These are phyloP conservation scores for Eclectus roratus DNA, from an alignment of 2,113 vertebrate species.

Conservation along the genomic window DNA sequence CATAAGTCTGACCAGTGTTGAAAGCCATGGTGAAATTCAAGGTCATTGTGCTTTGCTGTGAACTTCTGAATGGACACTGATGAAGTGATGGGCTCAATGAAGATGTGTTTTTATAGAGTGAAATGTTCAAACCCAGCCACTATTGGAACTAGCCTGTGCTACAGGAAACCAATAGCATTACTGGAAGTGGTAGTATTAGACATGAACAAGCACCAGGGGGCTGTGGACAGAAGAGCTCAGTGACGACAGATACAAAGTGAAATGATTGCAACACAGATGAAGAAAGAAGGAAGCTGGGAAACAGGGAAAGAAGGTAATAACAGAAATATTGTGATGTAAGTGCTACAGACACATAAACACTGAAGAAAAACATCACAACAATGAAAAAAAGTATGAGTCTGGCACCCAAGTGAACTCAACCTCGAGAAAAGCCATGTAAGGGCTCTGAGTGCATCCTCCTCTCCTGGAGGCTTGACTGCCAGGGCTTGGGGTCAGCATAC, in stretches of 20 bases:
- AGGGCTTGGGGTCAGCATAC: background rate
- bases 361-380: background rate
- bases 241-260: background rate
- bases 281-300: background rate
- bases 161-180: background rate
- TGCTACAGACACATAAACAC: background rate
- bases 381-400: background rate
- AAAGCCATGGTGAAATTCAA: background rate
- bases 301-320: background rate
- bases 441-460: background rate
- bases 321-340: background rate
- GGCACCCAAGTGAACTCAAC: background rate
- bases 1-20: background rate
- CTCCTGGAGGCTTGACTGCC: background rate
- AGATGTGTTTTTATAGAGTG: rapidly evolving
- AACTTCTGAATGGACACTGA: background rate
- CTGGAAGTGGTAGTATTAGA: background rate
- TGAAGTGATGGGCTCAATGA: background rate
- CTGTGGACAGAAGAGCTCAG: background rate
- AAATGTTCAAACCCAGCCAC: background rate
- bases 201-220: background rate
- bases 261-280: background rate
- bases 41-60: background rate
- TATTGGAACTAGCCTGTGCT: background rate
- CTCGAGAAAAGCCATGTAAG: rapidly evolving